Base-by-base conservation (phyloP, 2,888 invertebrate species). In the Antheraea yamamai region DNA sequence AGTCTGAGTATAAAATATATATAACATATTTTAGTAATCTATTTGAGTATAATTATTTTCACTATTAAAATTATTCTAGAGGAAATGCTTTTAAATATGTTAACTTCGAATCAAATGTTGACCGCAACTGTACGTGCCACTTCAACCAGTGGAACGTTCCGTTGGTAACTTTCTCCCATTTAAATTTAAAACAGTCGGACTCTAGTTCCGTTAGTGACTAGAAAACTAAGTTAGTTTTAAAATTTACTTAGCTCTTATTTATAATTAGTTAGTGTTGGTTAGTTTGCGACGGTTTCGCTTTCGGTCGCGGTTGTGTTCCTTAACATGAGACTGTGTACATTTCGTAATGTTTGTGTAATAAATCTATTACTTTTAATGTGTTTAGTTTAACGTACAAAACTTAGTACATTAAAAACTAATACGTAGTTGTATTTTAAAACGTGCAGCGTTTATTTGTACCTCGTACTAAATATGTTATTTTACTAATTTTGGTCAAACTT, bases 131-230 rank as follows among this genome's bases (percentile, higher is more conserved):
- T 71, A 47, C 61, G 26, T 51, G 26, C 20, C 72, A 72, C 47
- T 58, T 35, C 47, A 58, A 71, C 74, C 74, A 61, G 58, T 61
- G 61, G 61, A 75, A 76, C 76, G 74, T 75, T 76, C 61, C 70
- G 74, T 18, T 47, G 58, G 39, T 66, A 77, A 77, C 76, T 77
- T 77, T 74, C n/a, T 73, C 74, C 72, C 72, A 76, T 76, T 77
- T 74, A 72, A 76, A 77, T 77, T 76, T 74, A 66, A 75, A 71
- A 64, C 74, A 58, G 61, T 74, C 77, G 68, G 73, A 74, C 75
- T 77, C 73, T 74, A 76, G 76, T 75, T 77, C 75, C 75, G 75
- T 70, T 77, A 58, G 68, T 73, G 30, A 72, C 74, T 74, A 39
- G 72, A 73, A 70, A 72, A 74, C 74, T 73, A 72, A 76, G 74